These are phyloP conservation scores for Nyctibius bracteatus DNA, from an alignment of 2,113 vertebrate species.

Conservation along the genomic window DNA sequence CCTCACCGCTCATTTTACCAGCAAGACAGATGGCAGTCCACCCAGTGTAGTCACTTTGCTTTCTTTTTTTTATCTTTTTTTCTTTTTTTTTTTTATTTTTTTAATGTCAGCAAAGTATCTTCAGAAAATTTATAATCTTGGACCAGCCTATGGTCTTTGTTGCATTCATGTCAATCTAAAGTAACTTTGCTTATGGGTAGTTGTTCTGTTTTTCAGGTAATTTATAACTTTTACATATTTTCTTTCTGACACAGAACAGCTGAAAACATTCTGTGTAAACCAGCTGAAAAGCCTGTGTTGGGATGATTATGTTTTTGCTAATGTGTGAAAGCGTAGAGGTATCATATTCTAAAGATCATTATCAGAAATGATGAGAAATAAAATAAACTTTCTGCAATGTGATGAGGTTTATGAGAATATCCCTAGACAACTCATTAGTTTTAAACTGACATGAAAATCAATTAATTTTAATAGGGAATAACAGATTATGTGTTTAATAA, in stretches of 20 bases:
- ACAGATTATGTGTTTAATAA: slow-evolving; percentile 79
- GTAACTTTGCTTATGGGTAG: background rate
- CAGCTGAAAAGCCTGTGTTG: background rate
- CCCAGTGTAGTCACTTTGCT: background rate
- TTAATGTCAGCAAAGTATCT: background rate
- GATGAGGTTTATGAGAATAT: slow-evolving; percentile 60
- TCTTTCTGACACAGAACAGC: background rate
- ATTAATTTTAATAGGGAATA: slow-evolving; percentile 82
- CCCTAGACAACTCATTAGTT: slow-evolving; percentile 72
- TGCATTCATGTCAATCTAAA: background rate
- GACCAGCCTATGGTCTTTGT: background rate
- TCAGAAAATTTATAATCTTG: background rate
- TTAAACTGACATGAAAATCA: slow-evolving; percentile 75
- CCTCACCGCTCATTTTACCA: background rate
- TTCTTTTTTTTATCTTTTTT: background rate
- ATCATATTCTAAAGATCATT: slow-evolving; percentile 34
- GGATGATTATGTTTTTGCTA: slow-evolving; percentile 55
- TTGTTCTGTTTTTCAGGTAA: background rate
- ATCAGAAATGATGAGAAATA: slow-evolving; percentile 61
- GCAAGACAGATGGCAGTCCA: background rate
- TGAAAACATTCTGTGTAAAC: slow-evolving; percentile 2
- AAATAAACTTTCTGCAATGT: slow-evolving; percentile 42
- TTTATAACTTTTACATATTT: background rate
- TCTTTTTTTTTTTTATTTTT: background rate
- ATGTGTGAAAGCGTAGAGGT: background rate